Conservation (phyloP, 1,140 invertebrate species). For the Drosophila virilis region DNA sequence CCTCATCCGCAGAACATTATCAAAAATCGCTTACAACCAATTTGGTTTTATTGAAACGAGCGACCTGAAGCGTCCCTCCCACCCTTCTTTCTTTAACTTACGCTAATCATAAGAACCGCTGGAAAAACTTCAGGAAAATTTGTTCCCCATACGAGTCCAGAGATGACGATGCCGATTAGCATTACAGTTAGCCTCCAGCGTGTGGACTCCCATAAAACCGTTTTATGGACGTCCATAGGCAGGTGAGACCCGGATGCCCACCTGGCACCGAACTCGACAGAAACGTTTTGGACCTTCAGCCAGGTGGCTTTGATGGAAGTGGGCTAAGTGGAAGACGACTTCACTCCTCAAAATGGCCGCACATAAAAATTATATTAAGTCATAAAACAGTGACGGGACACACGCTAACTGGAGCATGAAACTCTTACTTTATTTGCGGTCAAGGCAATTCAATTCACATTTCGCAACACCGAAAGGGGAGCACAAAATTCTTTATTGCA, state of each 20-base stretch:
- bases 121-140: slow-evolving; percentile 39
- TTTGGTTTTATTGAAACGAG: slow-evolving; percentile 72
- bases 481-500: slow-evolving; percentile 19
- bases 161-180: slow-evolving; percentile 71
- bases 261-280: slow-evolving; percentile 34
- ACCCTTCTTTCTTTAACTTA: slow-evolving; percentile 16
- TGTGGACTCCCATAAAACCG: slow-evolving; percentile 60
- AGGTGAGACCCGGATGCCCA: slow-evolving; percentile 50
- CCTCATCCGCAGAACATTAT: slow-evolving; percentile 41
- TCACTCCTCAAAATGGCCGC: slow-evolving; percentile 64
- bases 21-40: slow-evolving; percentile 62
- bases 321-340: neutral
- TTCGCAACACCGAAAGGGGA: slow-evolving; percentile 24
- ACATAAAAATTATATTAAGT: slow-evolving; percentile 81
- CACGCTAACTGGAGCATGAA: slow-evolving; percentile 33
- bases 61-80: neutral
- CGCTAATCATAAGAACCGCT: slow-evolving; percentile 67
- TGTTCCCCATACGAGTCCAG: slow-evolving; percentile 51
- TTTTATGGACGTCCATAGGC: slow-evolving; percentile 69
- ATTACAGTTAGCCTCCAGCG: slow-evolving; percentile 59
- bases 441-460: slow-evolving; percentile 71
- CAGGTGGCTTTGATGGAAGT: slow-evolving; percentile 39
- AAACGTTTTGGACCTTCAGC: slow-evolving; percentile 46
- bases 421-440: slow-evolving; percentile 63
- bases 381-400: slow-evolving; percentile 56